These are phyloP conservation scores for Neopelma chrysocephalum DNA, from an alignment of 2,797 vertebrate species.

Conservation along the genomic window DNA sequence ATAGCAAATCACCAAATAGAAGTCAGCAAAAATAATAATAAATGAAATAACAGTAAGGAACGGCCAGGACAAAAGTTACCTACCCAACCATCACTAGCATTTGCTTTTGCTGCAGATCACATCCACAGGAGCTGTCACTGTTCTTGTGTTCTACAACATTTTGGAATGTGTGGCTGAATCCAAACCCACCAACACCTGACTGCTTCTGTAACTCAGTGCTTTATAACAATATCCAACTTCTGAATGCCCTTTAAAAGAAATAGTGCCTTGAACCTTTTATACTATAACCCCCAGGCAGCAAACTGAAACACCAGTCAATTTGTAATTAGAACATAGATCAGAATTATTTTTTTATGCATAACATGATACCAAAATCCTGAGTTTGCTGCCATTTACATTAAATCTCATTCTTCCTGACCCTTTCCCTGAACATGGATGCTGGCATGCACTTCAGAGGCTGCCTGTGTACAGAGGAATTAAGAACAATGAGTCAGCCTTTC, in stretches of 20 bases:
- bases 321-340: neutral
- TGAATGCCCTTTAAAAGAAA: neutral
- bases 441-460: neutral
- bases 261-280: neutral
- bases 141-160: neutral
- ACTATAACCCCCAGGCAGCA: neutral
- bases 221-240: neutral
- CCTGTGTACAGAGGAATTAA: neutral
- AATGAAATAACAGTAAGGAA: neutral
- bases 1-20: neutral
- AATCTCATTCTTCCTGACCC: neutral
- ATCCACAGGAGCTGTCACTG: neutral
- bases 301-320: neutral
- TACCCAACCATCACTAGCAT: neutral
- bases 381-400: neutral
- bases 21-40: neutral
- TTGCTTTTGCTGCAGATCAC: neutral
- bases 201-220: neutral
- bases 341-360: neutral
- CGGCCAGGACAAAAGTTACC: neutral
- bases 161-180: neutral
- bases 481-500: conserved; percentile 10
- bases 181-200: neutral
- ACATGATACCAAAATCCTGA: neutral
- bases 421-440: neutral